Conservation (phyloP, 2,888 invertebrate species). For the Cetonia aurata region DNA sequence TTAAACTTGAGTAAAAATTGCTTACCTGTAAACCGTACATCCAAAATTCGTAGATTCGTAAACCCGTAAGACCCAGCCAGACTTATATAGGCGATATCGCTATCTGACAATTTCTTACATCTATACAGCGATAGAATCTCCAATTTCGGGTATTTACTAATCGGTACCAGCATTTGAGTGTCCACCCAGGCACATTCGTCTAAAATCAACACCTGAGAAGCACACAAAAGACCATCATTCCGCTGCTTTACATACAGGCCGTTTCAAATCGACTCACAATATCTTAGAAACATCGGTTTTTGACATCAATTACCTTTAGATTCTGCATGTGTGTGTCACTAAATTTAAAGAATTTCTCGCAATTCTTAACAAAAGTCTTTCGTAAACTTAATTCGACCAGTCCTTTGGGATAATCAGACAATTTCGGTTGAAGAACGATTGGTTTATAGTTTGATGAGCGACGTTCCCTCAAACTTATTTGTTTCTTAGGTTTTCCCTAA, state of each 20-base stretch:
- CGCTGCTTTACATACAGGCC: too few relatives aligned
- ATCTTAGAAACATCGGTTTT: too few relatives aligned
- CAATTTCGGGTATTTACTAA: conserved; percentile 77
- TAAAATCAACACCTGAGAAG: conserved; percentile 75
- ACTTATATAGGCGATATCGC: conserved; percentile 75
- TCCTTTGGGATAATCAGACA: conserved; percentile 75
- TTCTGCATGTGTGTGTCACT: conserved; percentile 45
- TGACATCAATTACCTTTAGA: conserved; percentile 46
- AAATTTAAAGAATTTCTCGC: conserved; percentile 58
- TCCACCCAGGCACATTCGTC: conserved; percentile 82
- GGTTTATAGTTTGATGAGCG: too few relatives aligned
- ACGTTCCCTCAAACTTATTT: too few relatives aligned
- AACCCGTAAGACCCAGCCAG: conserved; percentile 82
- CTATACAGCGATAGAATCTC: conserved; percentile 74
- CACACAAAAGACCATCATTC: conserved; percentile 1
- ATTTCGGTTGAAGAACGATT: conserved; percentile 69
- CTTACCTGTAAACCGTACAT: conserved; percentile 62
- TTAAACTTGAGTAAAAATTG: conserved; percentile 3
- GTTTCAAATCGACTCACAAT: too few relatives aligned
- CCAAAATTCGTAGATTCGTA: conserved; percentile 67
- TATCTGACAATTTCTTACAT: conserved; percentile 77
- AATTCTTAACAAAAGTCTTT: conserved; percentile 62
- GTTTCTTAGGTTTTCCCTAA: too few relatives aligned
- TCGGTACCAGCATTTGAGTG: conserved; percentile 77
- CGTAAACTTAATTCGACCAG: conserved; percentile 73